These are phyloP conservation scores for Zonitis immaculata DNA, from an alignment of 2,888 invertebrate genomes.

Conservation along the genomic window DNA sequence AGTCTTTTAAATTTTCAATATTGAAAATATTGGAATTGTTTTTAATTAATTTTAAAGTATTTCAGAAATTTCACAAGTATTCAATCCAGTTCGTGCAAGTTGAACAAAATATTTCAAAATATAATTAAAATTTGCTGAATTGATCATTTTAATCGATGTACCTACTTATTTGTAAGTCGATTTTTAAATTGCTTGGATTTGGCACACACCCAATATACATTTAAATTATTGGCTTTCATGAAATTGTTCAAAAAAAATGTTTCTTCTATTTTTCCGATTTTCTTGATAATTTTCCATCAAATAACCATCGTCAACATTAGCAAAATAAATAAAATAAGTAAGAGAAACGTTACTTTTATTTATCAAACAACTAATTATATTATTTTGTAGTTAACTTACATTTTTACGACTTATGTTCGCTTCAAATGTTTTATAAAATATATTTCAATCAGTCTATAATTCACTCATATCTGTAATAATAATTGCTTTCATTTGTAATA, in stretches of 20 bases:
- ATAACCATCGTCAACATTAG: no score
- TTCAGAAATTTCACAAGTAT: no score
- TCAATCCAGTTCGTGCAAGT: no score
- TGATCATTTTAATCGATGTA: neutral
- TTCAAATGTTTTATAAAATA: slow-evolving; percentile 5
- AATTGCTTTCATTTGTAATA: slow-evolving; percentile 27
- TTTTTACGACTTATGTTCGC: neutral
- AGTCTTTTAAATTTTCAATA: no score
- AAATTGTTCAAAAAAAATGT: no score
- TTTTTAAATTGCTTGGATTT: neutral
- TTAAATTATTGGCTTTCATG: neutral
- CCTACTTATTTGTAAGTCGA: neutral
- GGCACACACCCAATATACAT: slow-evolving; percentile 4
- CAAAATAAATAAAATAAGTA: no score
- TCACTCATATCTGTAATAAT: slow-evolving; percentile 23
- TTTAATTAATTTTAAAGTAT: no score
- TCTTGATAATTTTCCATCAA: neutral
- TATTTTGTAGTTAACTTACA: neutral
- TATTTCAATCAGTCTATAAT: neutral
- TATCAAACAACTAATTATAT: neutral
- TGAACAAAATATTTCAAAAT: no score
- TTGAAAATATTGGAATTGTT: no score
- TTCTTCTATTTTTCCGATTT: no score
- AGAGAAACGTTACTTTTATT: neutral
- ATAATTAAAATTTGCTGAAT: no score